Conservation (phyloP, 2,113 vertebrate species). For the Eidolon helvum region DNA sequence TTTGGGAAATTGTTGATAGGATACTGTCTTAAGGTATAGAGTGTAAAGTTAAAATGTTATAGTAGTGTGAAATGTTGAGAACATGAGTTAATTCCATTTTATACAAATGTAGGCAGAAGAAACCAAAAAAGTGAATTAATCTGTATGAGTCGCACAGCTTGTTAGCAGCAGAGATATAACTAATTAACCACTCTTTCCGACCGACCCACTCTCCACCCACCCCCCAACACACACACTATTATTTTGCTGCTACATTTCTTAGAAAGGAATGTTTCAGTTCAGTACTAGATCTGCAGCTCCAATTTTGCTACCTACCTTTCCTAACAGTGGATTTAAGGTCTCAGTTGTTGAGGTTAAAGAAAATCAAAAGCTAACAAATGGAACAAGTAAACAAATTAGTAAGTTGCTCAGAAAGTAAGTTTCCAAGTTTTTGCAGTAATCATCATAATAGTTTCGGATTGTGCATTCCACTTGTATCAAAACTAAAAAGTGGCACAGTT, state of each 20-base stretch:
- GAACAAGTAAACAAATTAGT: neutral
- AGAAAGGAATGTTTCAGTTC: neutral
- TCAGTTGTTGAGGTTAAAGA: neutral
- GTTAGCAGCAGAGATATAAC: neutral
- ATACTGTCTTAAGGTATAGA: neutral
- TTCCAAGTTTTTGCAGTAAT: conserved; percentile 9
- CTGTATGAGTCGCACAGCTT: neutral
- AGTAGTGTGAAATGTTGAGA: neutral
- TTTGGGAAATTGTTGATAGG: neutral
- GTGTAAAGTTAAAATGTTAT: neutral
- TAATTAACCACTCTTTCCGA: neutral
- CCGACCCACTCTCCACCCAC: rapidly evolving
- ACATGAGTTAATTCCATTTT: neutral
- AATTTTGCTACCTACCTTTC: neutral
- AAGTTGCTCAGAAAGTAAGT: neutral
- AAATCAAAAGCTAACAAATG: neutral
- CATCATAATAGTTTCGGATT: neutral
- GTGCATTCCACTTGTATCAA: neutral
- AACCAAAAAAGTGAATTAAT: neutral
- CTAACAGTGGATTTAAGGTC: neutral
- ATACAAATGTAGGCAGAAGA: neutral
- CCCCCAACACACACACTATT: neutral
- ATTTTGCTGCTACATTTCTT: neutral
- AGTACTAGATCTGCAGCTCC: neutral
- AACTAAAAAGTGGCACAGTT: neutral